Evolutionary conservation across 2,797 vertebrate species (phyloP).

Genomic region (Cyclura pinguis): DNA sequence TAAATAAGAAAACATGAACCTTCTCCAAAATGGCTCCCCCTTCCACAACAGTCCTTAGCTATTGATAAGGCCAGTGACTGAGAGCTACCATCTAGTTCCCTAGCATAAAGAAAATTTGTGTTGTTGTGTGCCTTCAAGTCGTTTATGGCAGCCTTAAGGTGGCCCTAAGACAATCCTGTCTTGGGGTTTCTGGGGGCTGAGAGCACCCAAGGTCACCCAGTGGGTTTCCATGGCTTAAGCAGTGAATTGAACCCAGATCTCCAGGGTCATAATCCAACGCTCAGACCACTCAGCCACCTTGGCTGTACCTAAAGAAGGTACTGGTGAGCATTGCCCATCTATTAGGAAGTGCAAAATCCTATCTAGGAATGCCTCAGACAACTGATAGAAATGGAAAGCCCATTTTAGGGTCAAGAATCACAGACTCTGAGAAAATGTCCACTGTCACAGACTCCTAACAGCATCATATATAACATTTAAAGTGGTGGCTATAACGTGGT

Average conservation of each 20-base stretch:
- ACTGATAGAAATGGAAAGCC: not conserved
- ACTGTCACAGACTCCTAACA: not conserved
- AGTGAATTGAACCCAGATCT: no score
- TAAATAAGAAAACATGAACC: not conserved
- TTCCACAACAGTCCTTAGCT: not conserved
- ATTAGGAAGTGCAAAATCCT: not conserved
- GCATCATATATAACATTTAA: not conserved
- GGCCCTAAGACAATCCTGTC: no score
- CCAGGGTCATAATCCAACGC: no score
- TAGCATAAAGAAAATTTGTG: not conserved
- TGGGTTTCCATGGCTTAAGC: no score
- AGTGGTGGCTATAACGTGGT: no score
- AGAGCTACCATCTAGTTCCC: not conserved
- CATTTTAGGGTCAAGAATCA: not conserved
- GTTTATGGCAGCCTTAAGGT: no score
- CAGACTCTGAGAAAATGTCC: not conserved
- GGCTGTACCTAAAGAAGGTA: not conserved
- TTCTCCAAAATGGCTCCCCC: not conserved
- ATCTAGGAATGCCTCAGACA: not conserved
- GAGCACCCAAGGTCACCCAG: no score
- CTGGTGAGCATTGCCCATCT: not conserved
- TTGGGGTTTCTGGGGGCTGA: no score
- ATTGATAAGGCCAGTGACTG: not conserved
- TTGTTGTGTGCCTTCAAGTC: no score
- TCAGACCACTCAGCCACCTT: no score